Conservation (phyloP, 2,113 vertebrate genomes). For the Gallinago jamesoni region DNA sequence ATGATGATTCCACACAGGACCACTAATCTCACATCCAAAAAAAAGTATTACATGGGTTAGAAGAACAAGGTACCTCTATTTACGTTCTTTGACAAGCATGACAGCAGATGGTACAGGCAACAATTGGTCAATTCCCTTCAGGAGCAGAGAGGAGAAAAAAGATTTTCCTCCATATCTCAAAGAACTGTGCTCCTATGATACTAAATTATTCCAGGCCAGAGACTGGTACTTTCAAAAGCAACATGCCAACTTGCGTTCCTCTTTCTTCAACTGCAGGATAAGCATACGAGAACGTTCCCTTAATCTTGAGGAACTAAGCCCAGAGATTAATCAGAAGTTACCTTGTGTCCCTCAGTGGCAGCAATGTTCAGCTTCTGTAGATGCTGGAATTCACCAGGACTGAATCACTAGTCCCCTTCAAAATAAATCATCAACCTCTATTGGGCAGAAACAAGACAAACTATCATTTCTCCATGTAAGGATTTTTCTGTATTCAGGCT, state of each 20-base stretch:
- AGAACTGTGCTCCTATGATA: background rate
- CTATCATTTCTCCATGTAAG: background rate
- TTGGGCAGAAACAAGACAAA: background rate
- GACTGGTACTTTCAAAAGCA: background rate
- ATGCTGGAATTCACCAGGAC: background rate
- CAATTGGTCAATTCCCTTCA: background rate
- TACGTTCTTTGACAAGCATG: background rate
- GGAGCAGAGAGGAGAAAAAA: background rate
- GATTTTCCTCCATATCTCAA: background rate
- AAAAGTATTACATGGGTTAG: background rate
- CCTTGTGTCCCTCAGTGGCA: background rate
- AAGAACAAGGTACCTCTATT: background rate
- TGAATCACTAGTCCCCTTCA: background rate
- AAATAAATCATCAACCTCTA: background rate
- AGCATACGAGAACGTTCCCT: background rate
- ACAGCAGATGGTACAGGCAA: background rate
- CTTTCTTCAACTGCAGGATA: background rate
- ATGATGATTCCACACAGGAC: background rate
- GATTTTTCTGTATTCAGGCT: background rate
- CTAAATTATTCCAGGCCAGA: background rate
- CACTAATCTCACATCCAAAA: background rate
- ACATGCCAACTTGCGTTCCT: background rate
- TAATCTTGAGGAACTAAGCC: background rate
- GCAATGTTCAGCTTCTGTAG: background rate
- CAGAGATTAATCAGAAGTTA: background rate